Conservation (phyloP, 2,797 vertebrate species). For the Platyrinchus mystaceus region DNA sequence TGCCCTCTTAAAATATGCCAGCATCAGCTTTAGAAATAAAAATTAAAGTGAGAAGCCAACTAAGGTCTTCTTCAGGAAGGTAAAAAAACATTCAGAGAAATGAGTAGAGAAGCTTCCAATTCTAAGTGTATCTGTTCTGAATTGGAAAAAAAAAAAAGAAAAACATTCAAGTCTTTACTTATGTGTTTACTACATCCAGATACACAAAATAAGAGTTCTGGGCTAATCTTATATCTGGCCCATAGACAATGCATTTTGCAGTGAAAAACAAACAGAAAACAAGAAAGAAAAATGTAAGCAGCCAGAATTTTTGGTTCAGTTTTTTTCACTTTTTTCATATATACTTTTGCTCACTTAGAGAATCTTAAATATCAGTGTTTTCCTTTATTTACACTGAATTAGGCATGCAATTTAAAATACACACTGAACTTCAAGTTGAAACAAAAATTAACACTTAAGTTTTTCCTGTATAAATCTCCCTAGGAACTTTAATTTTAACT, state of each 20-base stretch:
- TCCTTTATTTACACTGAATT: not conserved
- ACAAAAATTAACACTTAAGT: not conserved
- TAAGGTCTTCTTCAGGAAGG: not conserved
- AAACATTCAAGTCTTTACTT: not conserved
- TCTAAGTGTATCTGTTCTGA: not conserved
- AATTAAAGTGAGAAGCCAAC: not conserved
- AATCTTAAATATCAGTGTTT: not conserved
- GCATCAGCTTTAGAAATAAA: not conserved
- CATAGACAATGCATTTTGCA: not conserved
- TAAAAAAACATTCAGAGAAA: not conserved
- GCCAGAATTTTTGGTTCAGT: not conserved
- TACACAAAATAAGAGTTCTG: not conserved
- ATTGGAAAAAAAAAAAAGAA: fast-evolving
- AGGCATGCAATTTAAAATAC: not conserved
- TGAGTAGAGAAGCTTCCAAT: not conserved
- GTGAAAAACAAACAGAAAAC: not conserved
- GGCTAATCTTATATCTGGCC: not conserved
- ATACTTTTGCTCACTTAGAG: not conserved
- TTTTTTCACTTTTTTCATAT: not conserved
- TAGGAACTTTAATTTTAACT: not conserved
- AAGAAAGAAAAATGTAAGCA: not conserved
- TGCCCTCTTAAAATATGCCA: not conserved
- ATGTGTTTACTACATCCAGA: not conserved
- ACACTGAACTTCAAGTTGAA: not conserved
- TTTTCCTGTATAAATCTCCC: not conserved